Conservation (phyloP, 2,797 vertebrate genomes). For the Arctocebus calabarensis region DNA sequence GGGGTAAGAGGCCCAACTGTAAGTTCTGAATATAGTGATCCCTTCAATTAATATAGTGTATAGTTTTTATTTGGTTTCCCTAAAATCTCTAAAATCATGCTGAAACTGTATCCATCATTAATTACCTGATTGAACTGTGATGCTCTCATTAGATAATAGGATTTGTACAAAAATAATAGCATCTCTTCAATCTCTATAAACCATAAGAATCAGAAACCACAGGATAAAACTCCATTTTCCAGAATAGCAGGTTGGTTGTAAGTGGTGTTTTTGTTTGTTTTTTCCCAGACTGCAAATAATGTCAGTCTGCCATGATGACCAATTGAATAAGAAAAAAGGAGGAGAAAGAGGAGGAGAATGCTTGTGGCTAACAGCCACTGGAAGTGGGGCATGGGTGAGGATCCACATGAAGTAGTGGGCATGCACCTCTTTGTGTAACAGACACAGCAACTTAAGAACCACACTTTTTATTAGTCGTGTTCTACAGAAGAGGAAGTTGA, state of each 20-base stretch:
- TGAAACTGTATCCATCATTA: background rate
- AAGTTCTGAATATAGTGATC: background rate
- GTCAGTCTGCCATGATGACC: background rate
- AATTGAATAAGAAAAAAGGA: background rate
- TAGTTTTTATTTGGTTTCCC: background rate
- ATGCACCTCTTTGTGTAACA: background rate
- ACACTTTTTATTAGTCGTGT: too few species aligned
- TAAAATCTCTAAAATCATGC: background rate
- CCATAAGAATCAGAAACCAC: background rate
- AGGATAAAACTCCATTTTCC: background rate
- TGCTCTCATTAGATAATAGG: conserved; percentile 1
- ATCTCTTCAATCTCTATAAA: background rate
- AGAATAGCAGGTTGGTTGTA: background rate
- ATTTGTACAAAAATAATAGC: background rate
- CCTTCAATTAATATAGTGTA: background rate
- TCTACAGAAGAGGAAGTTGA: background rate
- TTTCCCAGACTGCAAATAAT: background rate
- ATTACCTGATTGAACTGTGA: background rate
- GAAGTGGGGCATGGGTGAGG: background rate
- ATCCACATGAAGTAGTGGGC: background rate
- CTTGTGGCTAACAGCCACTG: background rate
- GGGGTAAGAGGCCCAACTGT: background rate
- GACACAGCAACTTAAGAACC: too few species aligned
- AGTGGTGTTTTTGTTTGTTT: background rate
- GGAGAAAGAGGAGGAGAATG: background rate